Evolutionary conservation across 2,888 invertebrate genomes (phyloP).

Genomic region (Tipula helvola): DNA sequence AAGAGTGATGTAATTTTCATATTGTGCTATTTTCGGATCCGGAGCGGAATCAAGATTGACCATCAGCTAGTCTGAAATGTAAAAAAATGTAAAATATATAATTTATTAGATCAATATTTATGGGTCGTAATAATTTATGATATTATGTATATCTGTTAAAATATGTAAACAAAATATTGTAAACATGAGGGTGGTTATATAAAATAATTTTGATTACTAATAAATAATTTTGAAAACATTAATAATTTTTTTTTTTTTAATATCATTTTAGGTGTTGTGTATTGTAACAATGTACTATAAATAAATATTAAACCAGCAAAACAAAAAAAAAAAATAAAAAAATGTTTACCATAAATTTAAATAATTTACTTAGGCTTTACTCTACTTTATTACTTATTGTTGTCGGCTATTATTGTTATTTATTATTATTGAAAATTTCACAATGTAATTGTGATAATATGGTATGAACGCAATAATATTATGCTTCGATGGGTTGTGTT

Average conservation of each 20-base stretch:
- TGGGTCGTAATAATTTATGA: background rate
- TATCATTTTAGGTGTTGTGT: background rate
- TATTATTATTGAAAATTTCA: background rate
- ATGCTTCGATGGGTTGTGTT: background rate
- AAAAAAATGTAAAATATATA: background rate
- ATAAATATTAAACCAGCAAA: background rate
- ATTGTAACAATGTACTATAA: background rate
- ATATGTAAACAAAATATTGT: too few relatives aligned
- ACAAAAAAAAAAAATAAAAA: background rate
- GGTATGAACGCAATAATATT: background rate
- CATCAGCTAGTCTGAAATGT: constrained; percentile 10
- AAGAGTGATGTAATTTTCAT: background rate
- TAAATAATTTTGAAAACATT: background rate
- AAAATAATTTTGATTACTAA: background rate
- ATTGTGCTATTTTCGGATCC: background rate
- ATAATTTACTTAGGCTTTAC: background rate
- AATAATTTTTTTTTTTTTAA: background rate
- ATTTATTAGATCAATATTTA: background rate
- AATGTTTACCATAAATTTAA: background rate
- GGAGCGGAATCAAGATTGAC: constrained; percentile 7
- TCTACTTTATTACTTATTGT: background rate
- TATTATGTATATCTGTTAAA: background rate
- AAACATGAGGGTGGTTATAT: background rate
- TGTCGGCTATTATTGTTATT: background rate
- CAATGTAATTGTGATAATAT: background rate